Percentiles rank a stretch among this genome's conserved stretches.
phyloP scores from a whole-genome alignment of 2,113 vertebrate genomes.

The Hystrix cristata region DNA sequence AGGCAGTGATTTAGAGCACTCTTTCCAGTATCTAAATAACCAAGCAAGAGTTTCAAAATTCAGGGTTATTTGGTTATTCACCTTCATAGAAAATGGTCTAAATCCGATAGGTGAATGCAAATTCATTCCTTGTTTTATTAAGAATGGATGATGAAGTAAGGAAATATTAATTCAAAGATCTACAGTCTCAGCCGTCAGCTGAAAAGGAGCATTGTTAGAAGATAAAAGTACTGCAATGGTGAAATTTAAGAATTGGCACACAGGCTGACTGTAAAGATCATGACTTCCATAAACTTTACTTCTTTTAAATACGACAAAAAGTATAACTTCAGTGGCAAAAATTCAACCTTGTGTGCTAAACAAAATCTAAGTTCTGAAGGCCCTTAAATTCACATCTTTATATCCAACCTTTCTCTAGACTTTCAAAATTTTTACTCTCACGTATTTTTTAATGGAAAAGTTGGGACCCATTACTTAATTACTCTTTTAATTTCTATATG shows the following conservation, averaged over 20 bases:
- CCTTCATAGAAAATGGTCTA: not conserved
- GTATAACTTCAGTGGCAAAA: not conserved
- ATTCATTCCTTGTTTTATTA: not conserved
- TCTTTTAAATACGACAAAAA: constrained; percentile 14
- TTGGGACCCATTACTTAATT: not conserved
- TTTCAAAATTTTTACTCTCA: not conserved
- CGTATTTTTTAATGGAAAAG: not conserved
- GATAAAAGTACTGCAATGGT: not conserved
- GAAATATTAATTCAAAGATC: not conserved
- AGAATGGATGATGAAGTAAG: not conserved
- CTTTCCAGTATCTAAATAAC: not conserved
- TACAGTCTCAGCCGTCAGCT: not conserved
- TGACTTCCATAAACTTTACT: not conserved
- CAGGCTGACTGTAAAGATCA: not conserved
- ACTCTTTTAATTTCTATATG: not conserved
- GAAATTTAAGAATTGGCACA: not conserved
- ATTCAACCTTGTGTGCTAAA: not conserved
- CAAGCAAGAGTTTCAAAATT: not conserved
- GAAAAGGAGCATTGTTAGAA: not conserved
- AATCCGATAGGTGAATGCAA: not conserved
- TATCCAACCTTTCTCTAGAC: not conserved
- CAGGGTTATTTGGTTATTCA: not conserved
- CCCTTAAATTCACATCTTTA: not conserved
- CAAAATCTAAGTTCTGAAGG: not conserved
- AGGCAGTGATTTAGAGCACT: not conserved